These are phyloP conservation scores for Bombyx huttoni DNA, from an alignment of 2,888 invertebrate genomes.

Conservation along the genomic window DNA sequence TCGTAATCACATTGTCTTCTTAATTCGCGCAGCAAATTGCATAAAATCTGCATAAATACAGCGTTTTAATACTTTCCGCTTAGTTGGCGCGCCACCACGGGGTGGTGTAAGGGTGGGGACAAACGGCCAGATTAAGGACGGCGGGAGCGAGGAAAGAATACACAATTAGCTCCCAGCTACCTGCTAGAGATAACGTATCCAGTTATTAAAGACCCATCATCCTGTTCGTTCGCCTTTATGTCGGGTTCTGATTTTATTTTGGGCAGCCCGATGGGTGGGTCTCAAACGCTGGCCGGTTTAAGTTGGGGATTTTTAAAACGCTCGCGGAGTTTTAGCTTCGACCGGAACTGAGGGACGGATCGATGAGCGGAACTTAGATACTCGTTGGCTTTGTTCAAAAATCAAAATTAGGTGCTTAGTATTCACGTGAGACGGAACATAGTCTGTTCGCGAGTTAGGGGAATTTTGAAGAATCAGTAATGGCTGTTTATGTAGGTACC, in stretches of 20 bases:
- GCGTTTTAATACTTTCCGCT: constrained; percentile 63
- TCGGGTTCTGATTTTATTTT: constrained; percentile 18
- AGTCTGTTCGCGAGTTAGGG: constrained; percentile 20
- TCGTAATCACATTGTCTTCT: constrained; percentile 31
- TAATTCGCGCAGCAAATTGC: constrained; percentile 37
- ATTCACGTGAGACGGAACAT: constrained; percentile 42
- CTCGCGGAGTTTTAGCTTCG: constrained; percentile 48
- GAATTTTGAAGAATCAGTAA: constrained; percentile 15
- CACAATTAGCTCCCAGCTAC: constrained; percentile 69
- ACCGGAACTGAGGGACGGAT: constrained; percentile 63
- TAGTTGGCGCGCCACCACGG: constrained; percentile 50
- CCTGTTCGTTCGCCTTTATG: constrained; percentile 18
- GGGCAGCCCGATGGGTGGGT: constrained; percentile 21
- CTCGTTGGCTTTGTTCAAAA: constrained; percentile 61
- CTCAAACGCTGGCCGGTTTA: constrained; percentile 40
- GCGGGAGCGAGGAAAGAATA: constrained; percentile 69
- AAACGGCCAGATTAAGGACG: constrained; percentile 66
- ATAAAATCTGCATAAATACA: constrained; percentile 49
- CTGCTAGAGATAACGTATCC: constrained; percentile 63
- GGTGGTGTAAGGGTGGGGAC: constrained; percentile 29
- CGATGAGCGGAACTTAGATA: constrained; percentile 52
- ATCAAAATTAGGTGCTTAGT: constrained; percentile 64
- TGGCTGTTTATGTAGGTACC: constrained; percentile 16
- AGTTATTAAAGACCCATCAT: constrained; percentile 33
- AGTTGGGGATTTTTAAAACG: constrained; percentile 60